phyloP scores from a whole-genome alignment of 2,888 invertebrate genomes.

The Chaetogeoica ovagalla region DNA sequence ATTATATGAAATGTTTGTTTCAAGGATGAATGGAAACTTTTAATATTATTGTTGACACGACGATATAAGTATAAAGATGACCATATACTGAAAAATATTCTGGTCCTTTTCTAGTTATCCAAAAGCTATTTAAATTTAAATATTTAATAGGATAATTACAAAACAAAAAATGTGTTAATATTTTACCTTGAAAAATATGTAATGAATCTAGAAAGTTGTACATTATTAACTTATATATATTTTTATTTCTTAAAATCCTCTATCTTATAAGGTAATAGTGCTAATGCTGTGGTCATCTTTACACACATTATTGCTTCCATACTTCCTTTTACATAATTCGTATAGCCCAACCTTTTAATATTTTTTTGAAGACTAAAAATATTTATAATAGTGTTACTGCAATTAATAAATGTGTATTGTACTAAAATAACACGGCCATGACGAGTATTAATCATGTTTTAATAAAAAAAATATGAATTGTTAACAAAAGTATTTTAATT shows the following conservation, averaged over 20 bases:
- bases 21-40: not conserved
- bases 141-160: too few relatives aligned
- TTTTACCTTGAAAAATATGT: constrained; percentile 16
- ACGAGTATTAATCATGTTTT: too few relatives aligned
- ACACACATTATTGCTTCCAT: constrained; percentile 3
- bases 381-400: not conserved
- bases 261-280: not conserved
- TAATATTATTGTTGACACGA: not conserved
- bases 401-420: not conserved
- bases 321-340: not conserved
- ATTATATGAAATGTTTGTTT: not conserved
- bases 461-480: not conserved
- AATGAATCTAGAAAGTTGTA: not conserved
- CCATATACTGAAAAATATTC: not conserved
- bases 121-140: not conserved
- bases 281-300: not conserved
- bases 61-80: too few relatives aligned
- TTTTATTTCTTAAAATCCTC: not conserved
- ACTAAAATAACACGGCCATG: too few relatives aligned
- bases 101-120: not conserved
- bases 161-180: not conserved
- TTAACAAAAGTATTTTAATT: not conserved
- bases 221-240: not conserved
- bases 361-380: constrained; percentile 4
- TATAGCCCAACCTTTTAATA: not conserved